Percentiles rank a stretch among this genome's conserved stretches.
These are phyloP conservation scores for Labrus mixtus DNA, from an alignment of 2,113 vertebrate species.

Conservation along the genomic window DNA sequence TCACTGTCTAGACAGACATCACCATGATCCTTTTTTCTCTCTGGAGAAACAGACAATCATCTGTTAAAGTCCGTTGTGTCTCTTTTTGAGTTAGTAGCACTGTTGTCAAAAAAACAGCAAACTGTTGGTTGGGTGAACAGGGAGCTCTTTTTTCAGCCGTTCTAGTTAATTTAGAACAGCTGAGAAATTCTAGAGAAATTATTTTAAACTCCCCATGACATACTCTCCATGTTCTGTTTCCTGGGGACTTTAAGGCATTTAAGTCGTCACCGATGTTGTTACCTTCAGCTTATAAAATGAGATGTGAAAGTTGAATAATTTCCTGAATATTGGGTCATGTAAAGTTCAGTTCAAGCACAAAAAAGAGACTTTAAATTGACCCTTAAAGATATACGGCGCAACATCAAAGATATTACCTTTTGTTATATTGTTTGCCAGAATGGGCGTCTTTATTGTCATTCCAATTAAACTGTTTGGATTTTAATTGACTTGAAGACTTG, in stretches of 20 bases:
- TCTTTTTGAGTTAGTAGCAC: neutral
- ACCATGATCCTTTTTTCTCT: slow-evolving; percentile 10
- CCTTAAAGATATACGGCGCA: neutral
- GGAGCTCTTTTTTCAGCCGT: neutral
- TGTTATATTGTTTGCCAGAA: neutral
- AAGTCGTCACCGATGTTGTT: neutral
- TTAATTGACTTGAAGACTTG: too few relatives aligned
- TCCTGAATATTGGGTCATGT: neutral
- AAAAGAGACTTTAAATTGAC: neutral
- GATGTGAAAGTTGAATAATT: neutral
- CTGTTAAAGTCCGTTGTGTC: slow-evolving; percentile 2
- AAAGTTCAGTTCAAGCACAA: neutral
- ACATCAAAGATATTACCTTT: neutral
- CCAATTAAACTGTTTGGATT: slow-evolving; percentile 12
- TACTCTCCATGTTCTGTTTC: too few relatives aligned
- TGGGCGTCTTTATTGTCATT: slow-evolving; percentile 1
- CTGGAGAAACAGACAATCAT: slow-evolving; percentile 31
- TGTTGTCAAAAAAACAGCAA: neutral
- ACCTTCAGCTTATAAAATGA: neutral
- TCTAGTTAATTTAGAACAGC: too few relatives aligned
- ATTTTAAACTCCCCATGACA: too few relatives aligned
- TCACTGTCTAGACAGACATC: slow-evolving; percentile 58
- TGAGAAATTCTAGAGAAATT: too few relatives aligned
- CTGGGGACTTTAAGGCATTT: too few relatives aligned
- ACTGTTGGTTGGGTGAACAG: neutral